These are phyloP conservation scores for Turnix velox DNA, from an alignment of 2,113 vertebrate genomes.

Conservation along the genomic window DNA sequence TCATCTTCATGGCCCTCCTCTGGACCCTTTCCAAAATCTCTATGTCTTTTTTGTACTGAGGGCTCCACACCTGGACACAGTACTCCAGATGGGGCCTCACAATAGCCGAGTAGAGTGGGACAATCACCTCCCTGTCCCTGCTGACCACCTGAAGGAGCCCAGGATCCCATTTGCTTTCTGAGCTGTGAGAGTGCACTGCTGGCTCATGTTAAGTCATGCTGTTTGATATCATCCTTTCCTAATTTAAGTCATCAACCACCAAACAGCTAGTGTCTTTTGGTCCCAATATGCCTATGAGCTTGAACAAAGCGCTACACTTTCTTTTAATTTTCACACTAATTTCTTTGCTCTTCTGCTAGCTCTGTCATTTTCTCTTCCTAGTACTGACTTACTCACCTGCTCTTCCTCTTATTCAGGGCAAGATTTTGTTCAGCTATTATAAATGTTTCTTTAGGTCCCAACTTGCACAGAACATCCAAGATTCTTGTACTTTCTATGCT, in stretches of 20 bases:
- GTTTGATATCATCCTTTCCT: background rate
- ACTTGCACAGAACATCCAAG: background rate
- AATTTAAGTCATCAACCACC: background rate
- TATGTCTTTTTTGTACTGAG: too few species aligned
- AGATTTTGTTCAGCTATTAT: background rate
- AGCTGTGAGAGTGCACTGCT: too few species aligned
- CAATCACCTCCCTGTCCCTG: too few species aligned
- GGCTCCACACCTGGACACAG: too few species aligned
- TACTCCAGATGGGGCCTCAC: too few species aligned
- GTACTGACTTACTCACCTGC: background rate
- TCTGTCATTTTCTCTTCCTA: background rate
- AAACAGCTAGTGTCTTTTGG: background rate
- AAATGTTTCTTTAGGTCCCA: background rate
- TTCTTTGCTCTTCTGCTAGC: background rate
- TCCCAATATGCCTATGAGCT: background rate
- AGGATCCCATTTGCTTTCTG: too few species aligned
- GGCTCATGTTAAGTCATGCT: too few species aligned
- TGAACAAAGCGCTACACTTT: background rate
- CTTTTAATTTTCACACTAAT: background rate
- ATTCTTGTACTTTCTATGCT: background rate
- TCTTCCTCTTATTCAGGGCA: background rate
- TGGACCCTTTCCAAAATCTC: too few species aligned
- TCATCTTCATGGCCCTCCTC: too few species aligned
- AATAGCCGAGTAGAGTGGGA: too few species aligned
- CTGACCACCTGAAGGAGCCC: too few species aligned